Percentiles rank a stretch among this genome's conserved stretches.
phyloP scores from a whole-genome alignment of 2,797 vertebrate species.

The Micrastur ruficollis region DNA sequence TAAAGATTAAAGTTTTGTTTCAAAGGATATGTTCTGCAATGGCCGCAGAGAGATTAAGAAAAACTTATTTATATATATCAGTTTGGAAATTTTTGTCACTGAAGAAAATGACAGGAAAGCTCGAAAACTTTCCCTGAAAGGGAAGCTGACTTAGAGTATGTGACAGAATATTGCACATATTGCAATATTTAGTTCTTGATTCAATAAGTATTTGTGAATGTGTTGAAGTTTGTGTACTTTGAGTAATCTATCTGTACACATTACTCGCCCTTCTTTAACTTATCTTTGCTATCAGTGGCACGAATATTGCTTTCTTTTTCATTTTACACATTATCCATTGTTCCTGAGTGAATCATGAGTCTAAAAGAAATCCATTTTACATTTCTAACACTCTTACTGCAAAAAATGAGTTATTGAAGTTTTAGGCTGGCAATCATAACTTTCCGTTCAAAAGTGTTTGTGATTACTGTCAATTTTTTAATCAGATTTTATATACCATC shows the following conservation, averaged over 20 bases:
- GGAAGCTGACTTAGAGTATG: neutral
- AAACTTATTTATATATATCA: neutral
- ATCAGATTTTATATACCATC: neutral
- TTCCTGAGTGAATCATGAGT: neutral
- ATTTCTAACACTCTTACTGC: neutral
- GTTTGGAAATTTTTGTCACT: neutral
- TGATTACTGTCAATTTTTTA: neutral
- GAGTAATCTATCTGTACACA: neutral
- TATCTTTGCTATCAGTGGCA: neutral
- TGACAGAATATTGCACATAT: neutral
- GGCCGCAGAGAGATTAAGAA: neutral
- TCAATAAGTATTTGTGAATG: neutral
- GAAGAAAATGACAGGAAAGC: neutral
- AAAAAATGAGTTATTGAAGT: neutral
- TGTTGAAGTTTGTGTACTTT: neutral
- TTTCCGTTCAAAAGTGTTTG: neutral
- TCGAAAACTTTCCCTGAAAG: neutral
- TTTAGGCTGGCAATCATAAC: neutral
- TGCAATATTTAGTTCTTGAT: neutral
- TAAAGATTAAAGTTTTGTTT: neutral
- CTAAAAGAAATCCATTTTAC: neutral
- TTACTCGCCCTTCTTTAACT: neutral
- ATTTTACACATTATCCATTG: neutral
- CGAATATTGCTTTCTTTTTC: neutral
- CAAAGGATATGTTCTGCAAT: neutral